These are phyloP conservation scores for Tetragonisca angustula DNA, from an alignment of 2,888 invertebrate genomes.

Conservation along the genomic window DNA sequence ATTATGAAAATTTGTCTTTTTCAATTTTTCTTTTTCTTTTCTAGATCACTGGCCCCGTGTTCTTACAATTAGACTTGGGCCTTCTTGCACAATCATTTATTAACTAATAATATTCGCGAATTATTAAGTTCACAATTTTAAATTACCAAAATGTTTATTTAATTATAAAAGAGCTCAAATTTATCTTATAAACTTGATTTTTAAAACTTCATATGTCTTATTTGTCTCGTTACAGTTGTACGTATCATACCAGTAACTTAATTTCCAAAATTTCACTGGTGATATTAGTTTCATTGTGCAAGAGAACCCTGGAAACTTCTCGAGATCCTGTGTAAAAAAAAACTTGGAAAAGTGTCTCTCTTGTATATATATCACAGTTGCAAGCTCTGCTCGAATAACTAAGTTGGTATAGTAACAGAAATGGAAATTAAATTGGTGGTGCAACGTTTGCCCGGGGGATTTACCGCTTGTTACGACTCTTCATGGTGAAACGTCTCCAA, in stretches of 20 bases:
- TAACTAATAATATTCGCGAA: neutral
- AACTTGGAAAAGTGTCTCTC: conserved; percentile 22
- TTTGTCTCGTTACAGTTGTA: neutral
- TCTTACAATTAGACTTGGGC: conserved; percentile 12
- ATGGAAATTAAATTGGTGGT: conserved; percentile 53
- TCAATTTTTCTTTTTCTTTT: neutral
- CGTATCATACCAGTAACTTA: neutral
- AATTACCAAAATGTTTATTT: neutral
- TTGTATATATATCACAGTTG: conserved; percentile 80
- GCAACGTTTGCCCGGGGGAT: conserved; percentile 38
- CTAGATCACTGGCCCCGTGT: conserved; percentile 43
- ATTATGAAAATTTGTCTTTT: neutral
- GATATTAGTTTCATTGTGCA: neutral
- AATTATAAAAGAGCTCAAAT: neutral
- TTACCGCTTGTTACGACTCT: conserved; percentile 89
- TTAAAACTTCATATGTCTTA: too few relatives aligned
- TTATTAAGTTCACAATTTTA: neutral
- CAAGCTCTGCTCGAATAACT: conserved; percentile 79
- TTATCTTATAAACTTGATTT: too few relatives aligned
- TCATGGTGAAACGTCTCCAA: conserved; percentile 90
- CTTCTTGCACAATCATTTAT: neutral
- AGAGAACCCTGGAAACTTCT: conserved; percentile 31
- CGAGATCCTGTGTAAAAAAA: conserved; percentile 3
- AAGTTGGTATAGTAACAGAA: conserved; percentile 71
- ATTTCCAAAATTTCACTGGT: neutral